phyloP scores from a whole-genome alignment of 2,888 invertebrate genomes.

The Homarus gammarus region DNA sequence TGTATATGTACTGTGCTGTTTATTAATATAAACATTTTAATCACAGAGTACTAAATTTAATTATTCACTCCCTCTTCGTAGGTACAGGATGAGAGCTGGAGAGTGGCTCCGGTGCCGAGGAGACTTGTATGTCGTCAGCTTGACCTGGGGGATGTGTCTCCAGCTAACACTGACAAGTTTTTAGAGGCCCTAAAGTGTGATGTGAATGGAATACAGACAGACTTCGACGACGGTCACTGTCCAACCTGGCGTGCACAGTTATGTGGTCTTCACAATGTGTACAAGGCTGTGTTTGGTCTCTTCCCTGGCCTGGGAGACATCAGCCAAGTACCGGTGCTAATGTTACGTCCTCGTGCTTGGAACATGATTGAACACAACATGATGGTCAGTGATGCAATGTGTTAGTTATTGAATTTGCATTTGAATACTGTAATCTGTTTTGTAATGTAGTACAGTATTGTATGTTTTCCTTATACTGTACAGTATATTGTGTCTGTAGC shows the following conservation, averaged over 20 bases:
- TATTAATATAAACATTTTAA: too few relatives aligned
- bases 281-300: slow-evolving; percentile 82
- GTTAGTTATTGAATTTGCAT: background rate
- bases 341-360: slow-evolving; percentile 87
- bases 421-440: too few relatives aligned
- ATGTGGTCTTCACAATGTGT: slow-evolving; percentile 83
- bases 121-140: slow-evolving; percentile 83
- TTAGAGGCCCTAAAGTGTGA: slow-evolving; percentile 80
- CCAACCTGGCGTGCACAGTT: slow-evolving; percentile 87
- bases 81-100: slow-evolving; percentile 82
- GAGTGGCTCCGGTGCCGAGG: slow-evolving; percentile 82
- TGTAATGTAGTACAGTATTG: too few relatives aligned
- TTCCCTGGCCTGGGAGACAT: slow-evolving; percentile 82
- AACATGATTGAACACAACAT: slow-evolving; percentile 86
- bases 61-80: too few relatives aligned
- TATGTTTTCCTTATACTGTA: too few relatives aligned
- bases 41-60: too few relatives aligned
- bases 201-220: slow-evolving; percentile 78
- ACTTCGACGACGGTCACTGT: slow-evolving; percentile 87
- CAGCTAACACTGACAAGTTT: slow-evolving; percentile 83
- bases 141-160: slow-evolving; percentile 85
- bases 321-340: slow-evolving; percentile 83
- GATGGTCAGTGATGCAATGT: slow-evolving; percentile 79
- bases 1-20: background rate
- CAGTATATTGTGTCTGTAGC: too few relatives aligned